A percentile compares a stretch with the other conserved stretches of the same genome.
phyloP scores from a whole-genome alignment of 2,113 vertebrate species.

The Aegithalos caudatus region DNA sequence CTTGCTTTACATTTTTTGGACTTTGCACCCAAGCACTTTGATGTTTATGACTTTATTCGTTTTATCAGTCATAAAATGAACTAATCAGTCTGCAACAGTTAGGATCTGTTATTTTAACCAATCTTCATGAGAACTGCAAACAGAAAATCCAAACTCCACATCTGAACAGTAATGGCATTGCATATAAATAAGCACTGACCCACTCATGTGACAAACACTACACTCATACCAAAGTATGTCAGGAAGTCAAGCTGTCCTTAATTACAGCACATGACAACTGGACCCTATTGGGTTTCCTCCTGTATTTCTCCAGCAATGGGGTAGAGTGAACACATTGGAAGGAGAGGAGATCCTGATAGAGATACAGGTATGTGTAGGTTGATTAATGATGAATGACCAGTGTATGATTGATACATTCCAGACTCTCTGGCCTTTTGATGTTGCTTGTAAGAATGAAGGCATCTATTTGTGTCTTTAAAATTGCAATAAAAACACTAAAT shows the following conservation, averaged over 20 bases:
- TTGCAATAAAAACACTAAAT: slow-evolving; percentile 56
- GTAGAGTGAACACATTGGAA: background rate
- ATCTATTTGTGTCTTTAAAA: slow-evolving; percentile 54
- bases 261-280: background rate
- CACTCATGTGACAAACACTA: background rate
- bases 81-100: background rate
- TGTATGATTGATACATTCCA: slow-evolving; percentile 32
- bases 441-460: slow-evolving; percentile 20
- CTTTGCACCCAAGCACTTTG: background rate
- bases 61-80: background rate
- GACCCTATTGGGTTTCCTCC: background rate
- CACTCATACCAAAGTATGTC: background rate
- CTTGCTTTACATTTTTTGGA: background rate
- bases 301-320: background rate
- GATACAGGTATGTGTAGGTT: background rate
- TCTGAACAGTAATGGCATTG: background rate
- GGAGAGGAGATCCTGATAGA: background rate
- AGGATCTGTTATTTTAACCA: background rate
- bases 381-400: slow-evolving; percentile 26
- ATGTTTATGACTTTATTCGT: background rate
- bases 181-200: background rate
- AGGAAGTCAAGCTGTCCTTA: background rate
- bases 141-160: background rate
- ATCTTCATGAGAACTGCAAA: background rate
- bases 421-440: slow-evolving; percentile 51